These are phyloP conservation scores for Micromesistius poutassou DNA, from an alignment of 2,797 vertebrate species.

Conservation along the genomic window DNA sequence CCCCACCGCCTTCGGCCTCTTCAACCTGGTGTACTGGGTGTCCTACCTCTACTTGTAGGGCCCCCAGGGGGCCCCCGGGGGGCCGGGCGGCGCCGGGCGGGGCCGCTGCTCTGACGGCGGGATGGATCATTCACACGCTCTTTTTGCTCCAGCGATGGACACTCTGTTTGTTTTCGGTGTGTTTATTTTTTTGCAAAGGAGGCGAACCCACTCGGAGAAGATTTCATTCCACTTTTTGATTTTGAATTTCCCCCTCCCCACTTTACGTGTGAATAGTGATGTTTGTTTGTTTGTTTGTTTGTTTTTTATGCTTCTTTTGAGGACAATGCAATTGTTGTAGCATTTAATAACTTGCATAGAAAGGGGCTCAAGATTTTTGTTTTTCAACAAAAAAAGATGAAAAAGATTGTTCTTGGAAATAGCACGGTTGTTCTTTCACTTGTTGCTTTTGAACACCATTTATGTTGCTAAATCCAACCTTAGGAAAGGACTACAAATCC, in stretches of 20 bases:
- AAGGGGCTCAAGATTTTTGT: constrained; percentile 37
- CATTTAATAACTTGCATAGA: constrained; percentile 60
- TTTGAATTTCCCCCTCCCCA: constrained; percentile 22
- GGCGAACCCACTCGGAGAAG: constrained; percentile 42
- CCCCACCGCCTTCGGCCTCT: constrained; percentile 95
- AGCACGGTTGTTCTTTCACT: constrained; percentile 20
- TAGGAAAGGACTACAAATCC: background rate
- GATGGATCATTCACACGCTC: constrained; percentile 40
- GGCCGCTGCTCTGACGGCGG: background rate
- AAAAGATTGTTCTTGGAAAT: constrained; percentile 42
- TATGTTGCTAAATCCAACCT: background rate
- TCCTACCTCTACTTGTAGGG: constrained; percentile 95
- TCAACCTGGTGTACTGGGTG: constrained; percentile 98
- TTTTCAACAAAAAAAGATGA: constrained; percentile 27
- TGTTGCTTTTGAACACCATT: constrained; percentile 16
- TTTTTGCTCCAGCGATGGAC: constrained; percentile 56
- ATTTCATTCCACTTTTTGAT: constrained; percentile 48
- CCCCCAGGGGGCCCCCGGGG: no score
- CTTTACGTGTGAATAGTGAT: constrained; percentile 5
- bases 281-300: constrained; percentile 27
- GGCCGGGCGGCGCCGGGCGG: background rate
- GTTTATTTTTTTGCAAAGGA: constrained; percentile 31
- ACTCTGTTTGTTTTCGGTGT: constrained; percentile 19
- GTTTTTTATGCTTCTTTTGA: constrained; percentile 39
- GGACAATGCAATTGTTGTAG: constrained; percentile 76